Evolutionary conservation across 1,140 invertebrate species (phyloP).

Genomic region (Leptopilina boulardi): DNA sequence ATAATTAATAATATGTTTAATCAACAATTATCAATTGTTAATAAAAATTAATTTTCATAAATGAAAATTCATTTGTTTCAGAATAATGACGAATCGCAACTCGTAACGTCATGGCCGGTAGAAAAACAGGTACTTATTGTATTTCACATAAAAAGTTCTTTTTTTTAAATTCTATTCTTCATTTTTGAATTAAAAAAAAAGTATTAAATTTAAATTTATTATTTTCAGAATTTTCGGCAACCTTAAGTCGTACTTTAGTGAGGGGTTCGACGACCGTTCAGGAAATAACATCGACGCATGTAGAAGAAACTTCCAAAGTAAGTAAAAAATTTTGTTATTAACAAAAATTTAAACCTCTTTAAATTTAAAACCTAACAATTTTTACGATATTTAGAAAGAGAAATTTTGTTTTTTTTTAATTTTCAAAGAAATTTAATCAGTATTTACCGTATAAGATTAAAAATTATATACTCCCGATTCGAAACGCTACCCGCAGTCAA

Average conservation of each 20-base stretch:
- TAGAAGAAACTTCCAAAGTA: slow-evolving; percentile 45
- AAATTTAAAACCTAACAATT: too few species aligned
- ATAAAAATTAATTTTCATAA: neutral
- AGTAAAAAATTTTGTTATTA: slow-evolving; percentile 46
- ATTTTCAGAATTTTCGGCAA: slow-evolving; percentile 23
- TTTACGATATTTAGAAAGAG: too few species aligned
- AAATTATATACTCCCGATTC: too few species aligned
- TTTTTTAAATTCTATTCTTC: too few species aligned
- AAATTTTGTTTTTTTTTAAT: too few species aligned
- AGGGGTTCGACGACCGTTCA: slow-evolving; percentile 36
- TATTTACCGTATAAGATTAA: too few species aligned
- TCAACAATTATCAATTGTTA: neutral
- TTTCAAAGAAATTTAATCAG: too few species aligned
- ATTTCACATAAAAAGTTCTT: neutral
- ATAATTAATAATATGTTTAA: too few species aligned
- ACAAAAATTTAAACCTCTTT: too few species aligned
- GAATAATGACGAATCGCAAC: slow-evolving; percentile 67
- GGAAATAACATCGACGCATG: slow-evolving; percentile 38
- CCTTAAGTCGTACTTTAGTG: slow-evolving; percentile 7
- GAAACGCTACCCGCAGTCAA: slow-evolving; percentile 45
- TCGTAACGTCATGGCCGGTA: slow-evolving; percentile 61
- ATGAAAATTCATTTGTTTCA: slow-evolving; percentile 55
- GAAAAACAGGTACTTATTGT: slow-evolving; percentile 64
- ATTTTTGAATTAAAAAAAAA: slow-evolving; percentile 19
- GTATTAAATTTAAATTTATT: neutral